These are phyloP conservation scores for Hirtodrosophila confusa DNA, from an alignment of 2,888 invertebrate genomes.

Conservation along the genomic window DNA sequence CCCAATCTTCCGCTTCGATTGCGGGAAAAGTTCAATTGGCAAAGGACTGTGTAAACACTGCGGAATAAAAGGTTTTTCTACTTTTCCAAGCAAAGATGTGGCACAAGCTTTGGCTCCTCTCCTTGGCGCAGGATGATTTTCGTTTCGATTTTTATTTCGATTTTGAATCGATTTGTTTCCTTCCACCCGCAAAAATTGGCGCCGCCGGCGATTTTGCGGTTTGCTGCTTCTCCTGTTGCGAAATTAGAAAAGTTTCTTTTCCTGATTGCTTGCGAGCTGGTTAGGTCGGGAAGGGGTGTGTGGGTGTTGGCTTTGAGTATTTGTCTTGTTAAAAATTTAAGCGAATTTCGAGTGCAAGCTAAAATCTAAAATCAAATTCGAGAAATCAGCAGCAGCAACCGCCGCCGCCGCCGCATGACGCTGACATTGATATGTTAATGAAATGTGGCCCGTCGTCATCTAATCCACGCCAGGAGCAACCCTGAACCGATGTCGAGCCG, in stretches of 20 bases:
- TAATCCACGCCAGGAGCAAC: slow-evolving; percentile 59
- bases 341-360: slow-evolving; percentile 69
- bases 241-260: slow-evolving; percentile 76
- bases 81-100: slow-evolving; percentile 62
- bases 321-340: slow-evolving; percentile 80
- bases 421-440: slow-evolving; percentile 80
- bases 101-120: slow-evolving; percentile 2
- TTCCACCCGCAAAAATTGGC: slow-evolving; percentile 41
- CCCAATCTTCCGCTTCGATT: slow-evolving; percentile 25
- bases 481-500: slow-evolving; percentile 9
- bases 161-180: slow-evolving; percentile 26
- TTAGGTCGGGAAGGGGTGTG: background rate
- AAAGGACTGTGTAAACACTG: slow-evolving; percentile 78
- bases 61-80: slow-evolving; percentile 82
- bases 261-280: slow-evolving; percentile 37
- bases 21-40: slow-evolving; percentile 75
- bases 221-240: slow-evolving; percentile 44
- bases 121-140: slow-evolving; percentile 39
- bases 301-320: slow-evolving; percentile 69
- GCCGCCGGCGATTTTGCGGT: slow-evolving; percentile 64
- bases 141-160: slow-evolving; percentile 58
- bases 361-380: slow-evolving; percentile 45
- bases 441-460: slow-evolving; percentile 40
- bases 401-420: slow-evolving; percentile 33
- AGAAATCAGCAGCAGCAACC: slow-evolving; percentile 32